Evolutionary conservation across 2,797 vertebrate species (phyloP).

Genomic region (Xerus rutilus): DNA sequence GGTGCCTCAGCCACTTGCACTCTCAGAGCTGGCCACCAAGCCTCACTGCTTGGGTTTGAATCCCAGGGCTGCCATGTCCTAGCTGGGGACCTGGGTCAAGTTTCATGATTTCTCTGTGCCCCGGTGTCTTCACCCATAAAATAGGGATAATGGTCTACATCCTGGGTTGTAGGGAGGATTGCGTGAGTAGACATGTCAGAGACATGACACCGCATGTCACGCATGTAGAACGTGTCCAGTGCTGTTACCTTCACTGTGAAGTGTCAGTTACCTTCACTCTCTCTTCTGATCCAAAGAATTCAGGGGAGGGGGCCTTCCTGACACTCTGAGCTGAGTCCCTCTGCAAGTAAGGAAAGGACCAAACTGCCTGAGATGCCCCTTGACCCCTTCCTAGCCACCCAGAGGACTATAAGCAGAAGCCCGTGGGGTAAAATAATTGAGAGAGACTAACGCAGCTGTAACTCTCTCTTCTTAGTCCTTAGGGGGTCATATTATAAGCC

Average conservation of each 20-base stretch:
- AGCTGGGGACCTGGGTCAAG: background rate
- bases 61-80: too few species aligned
- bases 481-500: conserved; percentile 94
- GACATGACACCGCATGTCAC: too few species aligned
- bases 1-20: background rate
- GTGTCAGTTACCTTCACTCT: background rate
- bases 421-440: background rate
- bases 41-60: background rate
- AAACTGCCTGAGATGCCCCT: background rate
- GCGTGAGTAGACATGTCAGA: too few species aligned
- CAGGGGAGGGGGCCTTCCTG: fast-evolving
- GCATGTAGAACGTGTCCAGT: fast-evolving
- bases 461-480: conserved; percentile 89
- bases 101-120: background rate
- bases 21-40: background rate
- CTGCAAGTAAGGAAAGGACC: background rate
- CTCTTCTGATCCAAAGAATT: background rate
- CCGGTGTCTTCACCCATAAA: background rate
- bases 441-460: background rate
- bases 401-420: background rate
- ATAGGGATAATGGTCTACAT: background rate
- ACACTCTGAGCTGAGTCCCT: background rate
- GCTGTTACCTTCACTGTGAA: background rate
- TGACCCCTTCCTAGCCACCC: background rate
- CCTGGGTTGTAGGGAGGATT: background rate